A percentile compares a stretch with the other conserved stretches of the same genome.
These are phyloP conservation scores for Tipula unca DNA, from an alignment of 2,888 invertebrate genomes.

Conservation along the genomic window DNA sequence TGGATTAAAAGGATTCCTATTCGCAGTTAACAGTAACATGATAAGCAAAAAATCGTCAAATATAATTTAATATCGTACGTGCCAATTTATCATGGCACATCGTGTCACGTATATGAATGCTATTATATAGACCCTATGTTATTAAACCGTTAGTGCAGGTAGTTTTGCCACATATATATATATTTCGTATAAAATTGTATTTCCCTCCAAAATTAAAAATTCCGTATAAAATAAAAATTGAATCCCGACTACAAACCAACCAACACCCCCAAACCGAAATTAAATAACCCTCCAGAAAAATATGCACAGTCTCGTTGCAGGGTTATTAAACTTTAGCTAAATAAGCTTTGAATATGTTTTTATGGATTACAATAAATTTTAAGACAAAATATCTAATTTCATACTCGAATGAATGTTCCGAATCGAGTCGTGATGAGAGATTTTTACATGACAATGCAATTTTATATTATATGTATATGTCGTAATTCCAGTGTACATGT, in stretches of 20 bases:
- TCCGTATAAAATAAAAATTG: not conserved
- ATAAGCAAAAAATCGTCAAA: too few relatives aligned
- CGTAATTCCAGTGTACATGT: not conserved
- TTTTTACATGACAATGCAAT: not conserved
- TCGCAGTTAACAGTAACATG: too few relatives aligned
- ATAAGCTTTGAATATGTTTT: not conserved
- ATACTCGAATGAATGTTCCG: not conserved
- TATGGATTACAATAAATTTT: not conserved
- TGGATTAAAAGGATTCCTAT: too few relatives aligned
- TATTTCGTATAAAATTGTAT: not conserved
- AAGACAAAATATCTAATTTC: constrained; percentile 8
- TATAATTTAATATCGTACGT: too few relatives aligned
- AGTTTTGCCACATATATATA: not conserved
- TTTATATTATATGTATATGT: not conserved
- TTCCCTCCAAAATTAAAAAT: not conserved
- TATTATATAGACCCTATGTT: not conserved
- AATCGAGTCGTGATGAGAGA: not conserved
- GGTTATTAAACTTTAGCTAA: not conserved
- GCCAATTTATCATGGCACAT: too few relatives aligned
- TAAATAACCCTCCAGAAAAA: not conserved
- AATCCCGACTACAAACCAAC: not conserved
- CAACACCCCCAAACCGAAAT: not conserved
- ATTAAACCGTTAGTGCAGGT: not conserved
- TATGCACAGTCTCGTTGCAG: not conserved
- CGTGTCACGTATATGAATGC: too few relatives aligned